Conservation (phyloP, 2,888 invertebrate genomes). For the Ormyrus pomaceus region DNA sequence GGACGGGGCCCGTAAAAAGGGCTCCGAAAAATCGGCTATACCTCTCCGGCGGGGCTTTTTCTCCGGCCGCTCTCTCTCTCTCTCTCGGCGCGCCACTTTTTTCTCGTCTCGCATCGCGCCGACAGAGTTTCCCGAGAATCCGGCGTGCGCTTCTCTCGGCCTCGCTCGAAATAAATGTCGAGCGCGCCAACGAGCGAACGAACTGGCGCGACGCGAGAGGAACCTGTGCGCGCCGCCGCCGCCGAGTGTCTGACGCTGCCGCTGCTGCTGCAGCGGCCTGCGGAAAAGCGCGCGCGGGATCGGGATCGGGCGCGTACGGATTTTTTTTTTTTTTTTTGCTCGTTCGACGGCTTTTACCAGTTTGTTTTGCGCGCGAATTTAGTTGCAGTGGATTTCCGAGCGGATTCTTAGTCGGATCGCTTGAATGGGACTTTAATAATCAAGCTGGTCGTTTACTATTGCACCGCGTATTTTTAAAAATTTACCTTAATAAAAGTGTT, state of each 20-base stretch:
- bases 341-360: too few species aligned
- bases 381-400: too few species aligned
- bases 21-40: neutral
- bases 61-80: neutral
- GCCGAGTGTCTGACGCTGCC: neutral
- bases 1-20: neutral
- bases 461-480: too few species aligned
- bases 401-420: too few species aligned
- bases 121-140: conserved; percentile 45
- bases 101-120: conserved; percentile 2
- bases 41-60: neutral
- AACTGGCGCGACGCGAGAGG: neutral
- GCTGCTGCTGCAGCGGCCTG: neutral
- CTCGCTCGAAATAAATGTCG: conserved; percentile 57
- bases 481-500: too few species aligned
- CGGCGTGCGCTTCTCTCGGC: conserved; percentile 20
- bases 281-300: neutral
- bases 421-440: too few species aligned
- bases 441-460: too few species aligned
- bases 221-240: neutral
- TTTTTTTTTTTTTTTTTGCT: too few species aligned
- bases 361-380: too few species aligned
- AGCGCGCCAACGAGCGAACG: conserved; percentile 6
- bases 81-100: conserved; percentile 38
- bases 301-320: too few species aligned